These are phyloP conservation scores for Temnothorax rugatulus DNA, from an alignment of 2,888 invertebrate genomes.

Conservation along the genomic window DNA sequence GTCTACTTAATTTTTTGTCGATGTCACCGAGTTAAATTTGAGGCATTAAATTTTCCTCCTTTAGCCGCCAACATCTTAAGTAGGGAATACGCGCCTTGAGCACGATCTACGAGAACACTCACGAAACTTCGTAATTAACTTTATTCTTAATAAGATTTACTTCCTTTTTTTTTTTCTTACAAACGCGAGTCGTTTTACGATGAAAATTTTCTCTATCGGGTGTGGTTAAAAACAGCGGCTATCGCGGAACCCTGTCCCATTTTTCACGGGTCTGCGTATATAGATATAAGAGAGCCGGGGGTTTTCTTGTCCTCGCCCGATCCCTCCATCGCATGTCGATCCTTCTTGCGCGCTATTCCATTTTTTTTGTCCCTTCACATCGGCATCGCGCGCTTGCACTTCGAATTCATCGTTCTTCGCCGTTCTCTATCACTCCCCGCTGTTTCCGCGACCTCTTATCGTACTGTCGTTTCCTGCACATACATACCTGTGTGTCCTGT, in stretches of 20 bases:
- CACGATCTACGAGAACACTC: conserved; percentile 12
- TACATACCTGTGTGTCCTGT: conserved; percentile 31
- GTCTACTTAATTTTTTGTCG: conserved; percentile 21
- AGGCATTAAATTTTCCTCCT: conserved; percentile 10
- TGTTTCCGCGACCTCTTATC: conserved; percentile 50
- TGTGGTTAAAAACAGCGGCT: conserved; percentile 24
- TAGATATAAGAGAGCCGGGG: conserved; percentile 1
- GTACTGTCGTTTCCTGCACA: conserved; percentile 21
- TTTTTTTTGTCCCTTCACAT: conserved; percentile 4
- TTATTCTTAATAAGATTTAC: conserved; percentile 39
- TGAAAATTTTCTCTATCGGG: conserved; percentile 33
- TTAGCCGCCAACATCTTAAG: not conserved
- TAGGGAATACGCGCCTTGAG: not conserved
- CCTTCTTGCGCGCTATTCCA: conserved; percentile 18
- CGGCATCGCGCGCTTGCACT: conserved; percentile 18
- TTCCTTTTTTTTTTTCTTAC: not conserved
- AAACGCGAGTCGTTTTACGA: conserved; percentile 10
- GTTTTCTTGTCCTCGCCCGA: conserved; percentile 15
- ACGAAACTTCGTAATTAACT: conserved; percentile 41
- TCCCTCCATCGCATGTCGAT: conserved; percentile 26
- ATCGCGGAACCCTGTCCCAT: conserved; percentile 31
- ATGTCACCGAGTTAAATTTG: conserved; percentile 17
- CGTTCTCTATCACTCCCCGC: conserved; percentile 26
- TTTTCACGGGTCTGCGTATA: conserved; percentile 32
- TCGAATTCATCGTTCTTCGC: conserved; percentile 30